Evolutionary conservation across 2,797 vertebrate genomes (phyloP).

Genomic region (Melanotaenia nigrans): DNA sequence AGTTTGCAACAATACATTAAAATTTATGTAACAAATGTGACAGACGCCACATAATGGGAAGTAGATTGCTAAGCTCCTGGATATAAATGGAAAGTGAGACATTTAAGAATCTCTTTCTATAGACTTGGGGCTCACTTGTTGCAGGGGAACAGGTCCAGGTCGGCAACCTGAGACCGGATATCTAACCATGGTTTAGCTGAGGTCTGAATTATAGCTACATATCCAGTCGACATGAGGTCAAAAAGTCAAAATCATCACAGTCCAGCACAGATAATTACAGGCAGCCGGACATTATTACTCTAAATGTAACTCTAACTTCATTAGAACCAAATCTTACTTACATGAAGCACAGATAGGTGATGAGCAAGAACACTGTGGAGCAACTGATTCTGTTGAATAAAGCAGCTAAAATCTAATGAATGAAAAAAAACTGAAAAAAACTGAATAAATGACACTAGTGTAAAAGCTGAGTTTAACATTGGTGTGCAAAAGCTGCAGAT

Average conservation of each 20-base stretch:
- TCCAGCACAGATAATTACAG: not conserved
- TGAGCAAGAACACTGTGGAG: conserved; percentile 7
- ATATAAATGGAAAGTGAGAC: not conserved
- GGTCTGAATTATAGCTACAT: not conserved
- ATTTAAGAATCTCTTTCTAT: not conserved
- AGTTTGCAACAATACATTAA: conserved; percentile 39
- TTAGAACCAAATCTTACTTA: conserved; percentile 20
- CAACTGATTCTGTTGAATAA: conserved; percentile 2
- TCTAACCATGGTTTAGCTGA: not conserved
- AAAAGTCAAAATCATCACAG: conserved; percentile 4
- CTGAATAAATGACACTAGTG: conserved; percentile 1
- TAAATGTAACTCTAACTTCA: conserved; percentile 39
- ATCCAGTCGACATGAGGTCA: conserved; percentile 31
- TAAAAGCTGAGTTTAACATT: conserved; percentile 31
- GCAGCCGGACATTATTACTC: conserved; percentile 7
- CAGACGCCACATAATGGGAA: not conserved
- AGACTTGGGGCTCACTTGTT: conserved; percentile 62
- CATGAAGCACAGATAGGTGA: conserved; percentile 11
- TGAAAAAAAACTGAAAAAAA: not conserved
- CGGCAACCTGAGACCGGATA: not conserved
- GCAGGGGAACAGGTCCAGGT: conserved; percentile 30
- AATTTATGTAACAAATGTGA: conserved; percentile 3
- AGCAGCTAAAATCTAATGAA: conserved; percentile 15
- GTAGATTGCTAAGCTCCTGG: not conserved
- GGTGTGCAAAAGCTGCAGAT: conserved; percentile 12